Evolutionary conservation across 53 echinoderm and acorn worm genomes (phyloP).

Genomic region (Zoroaster sp.): DNA sequence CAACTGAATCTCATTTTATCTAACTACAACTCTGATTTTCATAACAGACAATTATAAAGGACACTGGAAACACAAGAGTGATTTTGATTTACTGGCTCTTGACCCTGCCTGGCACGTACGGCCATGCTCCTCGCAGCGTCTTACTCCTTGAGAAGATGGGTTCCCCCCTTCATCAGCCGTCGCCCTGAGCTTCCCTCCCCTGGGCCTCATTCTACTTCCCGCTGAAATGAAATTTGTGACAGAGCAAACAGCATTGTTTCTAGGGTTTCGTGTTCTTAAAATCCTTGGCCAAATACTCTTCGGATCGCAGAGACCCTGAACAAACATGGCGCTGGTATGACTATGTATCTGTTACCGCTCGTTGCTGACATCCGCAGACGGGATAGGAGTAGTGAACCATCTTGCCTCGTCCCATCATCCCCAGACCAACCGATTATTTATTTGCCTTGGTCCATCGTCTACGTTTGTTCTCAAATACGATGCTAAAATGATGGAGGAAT

Average conservation of each 20-base stretch:
- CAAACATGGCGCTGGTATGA: slow-evolving; percentile 47
- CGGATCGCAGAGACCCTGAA: slow-evolving; percentile 54
- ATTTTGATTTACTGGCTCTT: slow-evolving; percentile 38
- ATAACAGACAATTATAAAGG: background rate
- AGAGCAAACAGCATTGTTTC: slow-evolving; percentile 60
- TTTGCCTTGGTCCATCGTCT: slow-evolving; percentile 53
- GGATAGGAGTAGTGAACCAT: background rate
- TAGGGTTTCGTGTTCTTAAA: slow-evolving; percentile 68
- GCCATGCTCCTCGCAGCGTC: background rate
- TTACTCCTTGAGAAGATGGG: background rate
- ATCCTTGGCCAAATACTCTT: slow-evolving; percentile 65
- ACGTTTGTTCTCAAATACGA: slow-evolving; percentile 58
- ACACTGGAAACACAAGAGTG: background rate
- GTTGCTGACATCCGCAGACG: slow-evolving; percentile 8
- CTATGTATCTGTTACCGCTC: slow-evolving; percentile 40
- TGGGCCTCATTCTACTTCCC: slow-evolving; percentile 56
- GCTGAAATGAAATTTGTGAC: slow-evolving; percentile 57
- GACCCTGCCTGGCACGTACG: slow-evolving; percentile 28
- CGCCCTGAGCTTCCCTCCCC: slow-evolving; percentile 14
- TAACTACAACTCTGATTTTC: background rate
- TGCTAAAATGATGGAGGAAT: slow-evolving; percentile 49
- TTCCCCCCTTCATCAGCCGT: slow-evolving; percentile 20
- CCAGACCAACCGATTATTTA: slow-evolving; percentile 29
- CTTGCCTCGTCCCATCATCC: background rate
- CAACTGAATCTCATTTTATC: background rate